A percentile compares a stretch with the other conserved stretches of the same genome.
These are phyloP conservation scores for Hexactinellida sp. DNA, from an alignment of 37 sponge, comb jelly and placozoan species.

Conservation along the genomic window DNA sequence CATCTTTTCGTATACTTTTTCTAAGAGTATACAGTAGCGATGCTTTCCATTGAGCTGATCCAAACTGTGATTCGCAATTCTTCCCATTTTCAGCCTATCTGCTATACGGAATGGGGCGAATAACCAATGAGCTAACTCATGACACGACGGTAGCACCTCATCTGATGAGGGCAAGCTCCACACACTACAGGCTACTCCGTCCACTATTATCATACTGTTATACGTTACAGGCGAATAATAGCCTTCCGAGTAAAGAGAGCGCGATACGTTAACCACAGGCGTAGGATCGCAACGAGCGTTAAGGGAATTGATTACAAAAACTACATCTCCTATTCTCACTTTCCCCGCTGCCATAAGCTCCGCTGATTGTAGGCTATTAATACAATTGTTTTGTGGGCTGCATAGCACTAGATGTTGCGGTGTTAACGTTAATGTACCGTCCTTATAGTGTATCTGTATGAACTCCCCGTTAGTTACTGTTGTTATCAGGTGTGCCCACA, in stretches of 20 bases:
- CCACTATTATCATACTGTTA: conserved; percentile 10
- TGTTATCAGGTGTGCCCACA: neutral
- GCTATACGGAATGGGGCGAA: neutral
- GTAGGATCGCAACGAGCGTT: neutral
- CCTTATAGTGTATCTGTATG: neutral
- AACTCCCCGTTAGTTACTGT: neutral
- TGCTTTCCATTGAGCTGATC: neutral
- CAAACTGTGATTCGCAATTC: neutral
- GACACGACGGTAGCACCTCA: neutral
- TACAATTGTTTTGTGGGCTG: neutral
- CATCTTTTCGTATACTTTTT: neutral
- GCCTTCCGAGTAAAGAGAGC: neutral
- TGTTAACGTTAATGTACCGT: neutral
- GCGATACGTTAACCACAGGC: neutral
- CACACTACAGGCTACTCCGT: conserved; percentile 1
- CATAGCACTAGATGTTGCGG: neutral
- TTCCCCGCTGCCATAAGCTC: neutral
- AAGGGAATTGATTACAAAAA: neutral
- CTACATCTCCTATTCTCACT: neutral
- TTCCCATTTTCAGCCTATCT: neutral
- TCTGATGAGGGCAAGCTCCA: neutral
- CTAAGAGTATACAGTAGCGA: neutral
- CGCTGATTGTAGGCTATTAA: neutral
- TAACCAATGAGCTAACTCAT: neutral
- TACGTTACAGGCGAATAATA: neutral